These are phyloP conservation scores for Piscicola geometra DNA, from an alignment of 2,888 invertebrate species.

Conservation along the genomic window DNA sequence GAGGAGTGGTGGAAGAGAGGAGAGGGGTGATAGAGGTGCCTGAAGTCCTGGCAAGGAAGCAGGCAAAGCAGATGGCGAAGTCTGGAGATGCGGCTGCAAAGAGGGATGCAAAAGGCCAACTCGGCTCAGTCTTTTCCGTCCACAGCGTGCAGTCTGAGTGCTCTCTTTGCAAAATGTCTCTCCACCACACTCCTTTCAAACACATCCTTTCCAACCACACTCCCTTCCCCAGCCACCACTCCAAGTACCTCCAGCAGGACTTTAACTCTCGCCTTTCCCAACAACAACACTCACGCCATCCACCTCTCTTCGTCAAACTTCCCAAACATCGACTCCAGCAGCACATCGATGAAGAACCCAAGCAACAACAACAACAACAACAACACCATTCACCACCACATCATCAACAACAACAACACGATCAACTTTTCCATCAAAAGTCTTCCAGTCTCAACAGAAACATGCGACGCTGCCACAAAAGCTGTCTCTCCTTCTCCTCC, in stretches of 20 bases:
- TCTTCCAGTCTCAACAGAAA: conserved; percentile 27
- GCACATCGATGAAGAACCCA: not conserved
- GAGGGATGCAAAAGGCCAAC: not conserved
- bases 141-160: conserved; percentile 8
- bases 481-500: conserved; percentile 15
- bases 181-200: too few species aligned
- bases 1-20: not conserved
- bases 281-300: not conserved
- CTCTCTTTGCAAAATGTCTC: not conserved
- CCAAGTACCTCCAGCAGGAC: not conserved
- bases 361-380: not conserved
- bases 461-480: not conserved
- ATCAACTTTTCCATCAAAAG: not conserved
- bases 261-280: not conserved
- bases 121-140: not conserved
- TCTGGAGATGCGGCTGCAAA: not conserved
- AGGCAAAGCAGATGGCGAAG: not conserved
- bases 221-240: not conserved
- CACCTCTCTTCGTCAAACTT: conserved; percentile 4
- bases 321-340: not conserved
- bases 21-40: not conserved
- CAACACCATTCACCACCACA: not conserved
- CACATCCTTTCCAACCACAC: too few species aligned
- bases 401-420: not conserved
- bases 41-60: too few species aligned